Evolutionary conservation across 2,888 invertebrate genomes (phyloP).

Genomic region (Drosophila demipolita): DNA sequence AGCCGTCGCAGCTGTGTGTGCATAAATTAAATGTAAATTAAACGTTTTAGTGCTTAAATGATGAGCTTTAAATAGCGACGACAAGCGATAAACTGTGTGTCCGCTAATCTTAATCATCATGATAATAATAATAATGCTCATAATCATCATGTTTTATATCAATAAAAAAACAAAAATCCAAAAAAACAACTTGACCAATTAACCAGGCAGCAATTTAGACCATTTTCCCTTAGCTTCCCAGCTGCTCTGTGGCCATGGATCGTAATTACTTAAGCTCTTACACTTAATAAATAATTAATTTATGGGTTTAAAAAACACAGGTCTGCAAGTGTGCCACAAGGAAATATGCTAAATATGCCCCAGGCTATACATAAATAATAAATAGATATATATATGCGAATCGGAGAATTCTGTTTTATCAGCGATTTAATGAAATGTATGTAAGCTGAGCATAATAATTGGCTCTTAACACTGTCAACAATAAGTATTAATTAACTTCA

Average conservation of each 20-base stretch:
- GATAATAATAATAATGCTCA: neutral
- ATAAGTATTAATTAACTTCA: neutral
- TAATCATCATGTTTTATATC: neutral
- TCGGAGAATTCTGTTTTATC: neutral
- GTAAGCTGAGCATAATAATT: neutral
- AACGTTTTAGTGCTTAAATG: conserved; percentile 67
- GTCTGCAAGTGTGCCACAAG: no score
- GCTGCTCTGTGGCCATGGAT: neutral
- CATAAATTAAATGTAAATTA: conserved; percentile 78
- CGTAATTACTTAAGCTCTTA: conserved; percentile 42
- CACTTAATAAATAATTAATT: conserved; percentile 59
- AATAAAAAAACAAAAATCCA: neutral
- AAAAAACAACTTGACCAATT: neutral
- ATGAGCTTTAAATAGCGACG: conserved; percentile 65
- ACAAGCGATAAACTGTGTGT: conserved; percentile 52
- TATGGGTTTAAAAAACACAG: conserved; percentile 1
- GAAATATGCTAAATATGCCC: no score
- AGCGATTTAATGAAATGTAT: neutral
- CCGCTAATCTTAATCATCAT: conserved; percentile 29
- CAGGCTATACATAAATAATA: no score
- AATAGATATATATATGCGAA: neutral
- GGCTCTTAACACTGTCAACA: neutral
- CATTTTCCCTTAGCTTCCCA: neutral
- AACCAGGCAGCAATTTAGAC: neutral
- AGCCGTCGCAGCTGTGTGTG: conserved; percentile 62